These are phyloP conservation scores for Clupea harengus DNA, from an alignment of 2,113 vertebrate species.

Conservation along the genomic window DNA sequence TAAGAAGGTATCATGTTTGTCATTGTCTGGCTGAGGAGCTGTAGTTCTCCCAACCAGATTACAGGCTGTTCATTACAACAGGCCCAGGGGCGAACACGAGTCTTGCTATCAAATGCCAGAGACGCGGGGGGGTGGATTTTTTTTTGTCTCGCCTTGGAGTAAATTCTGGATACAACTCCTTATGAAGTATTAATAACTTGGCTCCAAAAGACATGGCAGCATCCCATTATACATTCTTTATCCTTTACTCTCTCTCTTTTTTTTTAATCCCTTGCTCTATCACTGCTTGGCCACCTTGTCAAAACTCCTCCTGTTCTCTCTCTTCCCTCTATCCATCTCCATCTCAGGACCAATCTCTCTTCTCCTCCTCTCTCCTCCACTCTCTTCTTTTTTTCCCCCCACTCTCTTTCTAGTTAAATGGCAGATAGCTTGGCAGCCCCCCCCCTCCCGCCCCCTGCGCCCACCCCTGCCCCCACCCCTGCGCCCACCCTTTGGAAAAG, in stretches of 20 bases:
- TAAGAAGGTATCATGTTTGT: constrained; percentile 48
- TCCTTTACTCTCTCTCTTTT: constrained; percentile 28
- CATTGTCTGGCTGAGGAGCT: constrained; percentile 27
- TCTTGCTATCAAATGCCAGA: constrained; percentile 58
- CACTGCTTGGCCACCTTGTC: not conserved
- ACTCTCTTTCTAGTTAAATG: constrained; percentile 40
- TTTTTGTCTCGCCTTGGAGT: constrained; percentile 48
- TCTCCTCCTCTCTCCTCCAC: constrained; percentile 35
- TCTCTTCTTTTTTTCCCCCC: constrained; percentile 7
- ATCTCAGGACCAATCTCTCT: constrained; percentile 15
- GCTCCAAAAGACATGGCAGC: constrained; percentile 49
- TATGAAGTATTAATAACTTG: constrained; percentile 68
- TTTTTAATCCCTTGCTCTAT: not conserved
- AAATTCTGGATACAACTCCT: constrained; percentile 62
- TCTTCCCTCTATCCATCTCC: not conserved
- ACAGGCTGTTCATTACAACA: constrained; percentile 58
- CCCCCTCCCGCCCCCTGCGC: not conserved
- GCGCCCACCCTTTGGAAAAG: constrained; percentile 10
- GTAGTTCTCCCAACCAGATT: constrained; percentile 38
- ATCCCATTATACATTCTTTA: not conserved
- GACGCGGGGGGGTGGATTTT: constrained; percentile 4
- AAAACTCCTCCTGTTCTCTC: not conserved
- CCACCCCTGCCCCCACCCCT: no score
- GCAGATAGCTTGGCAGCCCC: constrained; percentile 49
- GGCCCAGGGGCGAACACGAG: constrained; percentile 29